phyloP scores from a whole-genome alignment of 2,113 vertebrate species.

The Enhydra lutris region DNA sequence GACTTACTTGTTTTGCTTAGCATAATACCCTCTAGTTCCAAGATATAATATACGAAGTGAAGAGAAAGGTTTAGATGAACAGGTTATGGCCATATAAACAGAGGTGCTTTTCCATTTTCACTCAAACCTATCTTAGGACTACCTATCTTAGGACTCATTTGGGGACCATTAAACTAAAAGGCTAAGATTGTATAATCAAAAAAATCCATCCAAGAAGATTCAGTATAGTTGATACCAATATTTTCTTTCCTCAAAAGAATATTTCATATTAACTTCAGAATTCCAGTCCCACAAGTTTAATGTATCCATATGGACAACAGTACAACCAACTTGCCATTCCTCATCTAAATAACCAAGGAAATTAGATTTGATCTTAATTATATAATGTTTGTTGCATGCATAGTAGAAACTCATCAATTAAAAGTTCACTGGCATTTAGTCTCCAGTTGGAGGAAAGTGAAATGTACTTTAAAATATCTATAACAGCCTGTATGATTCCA shows the following conservation, averaged over 20 bases:
- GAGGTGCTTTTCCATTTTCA: slow-evolving; percentile 13
- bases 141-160: neutral
- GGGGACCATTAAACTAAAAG: neutral
- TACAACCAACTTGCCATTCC: neutral
- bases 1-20: neutral
- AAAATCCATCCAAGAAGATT: neutral
- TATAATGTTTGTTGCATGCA: neutral
- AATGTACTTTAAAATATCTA: neutral
- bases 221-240: neutral
- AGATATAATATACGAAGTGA: neutral
- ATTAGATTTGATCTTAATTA: neutral
- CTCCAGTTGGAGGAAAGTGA: neutral
- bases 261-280: neutral
- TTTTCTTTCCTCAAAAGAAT: neutral
- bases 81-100: neutral
- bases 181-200: neutral
- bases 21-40: neutral
- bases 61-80: neutral
- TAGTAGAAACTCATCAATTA: neutral
- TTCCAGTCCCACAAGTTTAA: neutral
- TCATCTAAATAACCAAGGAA: neutral
- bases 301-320: neutral
- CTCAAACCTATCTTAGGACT: neutral
- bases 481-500: neutral
- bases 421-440: neutral